phyloP scores from a whole-genome alignment of 2,797 vertebrate genomes.

The Urosaurus nigricauda region DNA sequence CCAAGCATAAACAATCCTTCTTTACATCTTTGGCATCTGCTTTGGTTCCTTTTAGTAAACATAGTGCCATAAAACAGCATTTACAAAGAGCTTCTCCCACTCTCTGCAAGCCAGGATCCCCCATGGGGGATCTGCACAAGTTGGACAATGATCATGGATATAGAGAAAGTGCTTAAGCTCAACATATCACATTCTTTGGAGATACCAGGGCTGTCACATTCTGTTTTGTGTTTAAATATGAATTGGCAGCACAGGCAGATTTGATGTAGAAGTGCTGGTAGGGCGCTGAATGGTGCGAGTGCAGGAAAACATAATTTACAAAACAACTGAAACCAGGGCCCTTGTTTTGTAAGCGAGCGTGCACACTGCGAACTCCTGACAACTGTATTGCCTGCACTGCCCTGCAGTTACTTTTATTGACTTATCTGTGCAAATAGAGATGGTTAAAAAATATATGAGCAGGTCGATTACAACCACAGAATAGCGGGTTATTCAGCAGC shows the following conservation, averaged over 20 bases:
- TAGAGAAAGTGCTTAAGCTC: not conserved
- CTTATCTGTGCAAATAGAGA: conserved; percentile 66
- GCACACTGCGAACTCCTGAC: not conserved
- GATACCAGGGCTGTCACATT: not conserved
- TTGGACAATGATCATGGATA: not conserved
- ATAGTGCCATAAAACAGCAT: not conserved
- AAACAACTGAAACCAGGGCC: not conserved
- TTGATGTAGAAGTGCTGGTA: not conserved
- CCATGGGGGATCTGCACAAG: not conserved
- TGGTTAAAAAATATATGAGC: conserved; percentile 63
- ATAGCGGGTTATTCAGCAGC: conserved; percentile 59
- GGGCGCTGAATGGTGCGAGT: not conserved
- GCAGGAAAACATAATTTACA: not conserved
- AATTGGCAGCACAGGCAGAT: not conserved
- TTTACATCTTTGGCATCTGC: too few species aligned
- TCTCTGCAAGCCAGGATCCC: too few species aligned
- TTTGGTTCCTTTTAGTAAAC: too few species aligned
- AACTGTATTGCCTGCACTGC: not conserved
- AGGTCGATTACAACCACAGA: conserved; percentile 50
- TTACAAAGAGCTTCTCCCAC: not conserved
- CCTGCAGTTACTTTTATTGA: conserved; percentile 56
- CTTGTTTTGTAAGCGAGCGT: not conserved
- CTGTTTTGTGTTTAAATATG: not conserved
- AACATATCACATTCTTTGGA: not conserved
- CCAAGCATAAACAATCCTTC: too few species aligned